These are phyloP conservation scores for Numida meleagris DNA, from an alignment of 2,113 vertebrate species.

Conservation along the genomic window DNA sequence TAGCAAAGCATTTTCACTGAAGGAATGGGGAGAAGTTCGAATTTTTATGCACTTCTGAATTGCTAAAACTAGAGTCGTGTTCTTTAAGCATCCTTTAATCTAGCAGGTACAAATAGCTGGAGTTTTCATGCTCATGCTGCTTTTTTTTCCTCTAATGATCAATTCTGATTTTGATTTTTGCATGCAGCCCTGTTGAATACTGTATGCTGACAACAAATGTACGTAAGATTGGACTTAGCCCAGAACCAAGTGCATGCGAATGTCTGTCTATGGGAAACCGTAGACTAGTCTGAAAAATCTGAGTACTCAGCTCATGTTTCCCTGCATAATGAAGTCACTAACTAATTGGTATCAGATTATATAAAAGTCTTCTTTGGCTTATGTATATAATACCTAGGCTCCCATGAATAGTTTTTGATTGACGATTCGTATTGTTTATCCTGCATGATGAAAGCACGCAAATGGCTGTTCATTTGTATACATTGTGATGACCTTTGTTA, in stretches of 20 bases:
- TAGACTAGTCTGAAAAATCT: conserved; percentile 40
- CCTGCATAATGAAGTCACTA: conserved; percentile 3
- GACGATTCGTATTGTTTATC: neutral
- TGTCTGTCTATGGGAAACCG: neutral
- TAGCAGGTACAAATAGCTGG: neutral
- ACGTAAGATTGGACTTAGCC: neutral
- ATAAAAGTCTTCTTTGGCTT: neutral
- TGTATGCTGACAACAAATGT: neutral
- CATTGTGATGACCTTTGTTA: neutral
- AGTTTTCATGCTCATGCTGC: neutral
- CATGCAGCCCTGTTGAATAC: neutral
- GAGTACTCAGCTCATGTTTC: conserved; percentile 23
- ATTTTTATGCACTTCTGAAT: neutral
- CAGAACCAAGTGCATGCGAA: neutral
- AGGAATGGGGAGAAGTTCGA: neutral
- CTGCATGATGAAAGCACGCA: neutral
- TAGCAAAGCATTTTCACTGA: neutral
- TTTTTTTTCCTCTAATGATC: neutral
- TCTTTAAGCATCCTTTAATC: neutral
- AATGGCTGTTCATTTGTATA: neutral
- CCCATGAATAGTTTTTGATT: neutral
- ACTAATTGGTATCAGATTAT: neutral
- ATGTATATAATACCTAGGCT: neutral
- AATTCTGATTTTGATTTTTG: neutral
- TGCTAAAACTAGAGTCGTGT: neutral